Evolutionary conservation across 2,888 invertebrate genomes (phyloP).

Genomic region (Noctua janthina): DNA sequence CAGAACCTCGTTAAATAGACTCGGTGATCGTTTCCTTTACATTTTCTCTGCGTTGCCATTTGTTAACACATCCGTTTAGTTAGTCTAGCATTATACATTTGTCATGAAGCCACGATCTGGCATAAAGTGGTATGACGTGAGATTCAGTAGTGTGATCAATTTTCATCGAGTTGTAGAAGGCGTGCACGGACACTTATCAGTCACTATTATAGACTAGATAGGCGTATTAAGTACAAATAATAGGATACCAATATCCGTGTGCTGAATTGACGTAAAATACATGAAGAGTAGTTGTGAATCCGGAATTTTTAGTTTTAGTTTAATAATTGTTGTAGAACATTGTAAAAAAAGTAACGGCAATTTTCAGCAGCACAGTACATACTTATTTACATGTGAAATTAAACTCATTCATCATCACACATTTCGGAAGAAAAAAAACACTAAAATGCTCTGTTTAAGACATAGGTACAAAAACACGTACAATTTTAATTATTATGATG

Average conservation of each 20-base stretch:
- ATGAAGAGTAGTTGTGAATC: not conserved
- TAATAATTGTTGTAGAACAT: not conserved
- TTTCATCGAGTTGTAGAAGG: constrained; percentile 9
- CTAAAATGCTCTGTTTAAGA: not conserved
- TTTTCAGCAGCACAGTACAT: not conserved
- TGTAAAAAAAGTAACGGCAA: not conserved
- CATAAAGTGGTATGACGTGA: constrained; percentile 20
- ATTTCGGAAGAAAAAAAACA: not conserved
- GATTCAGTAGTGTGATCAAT: constrained; percentile 17
- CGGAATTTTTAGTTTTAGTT: too few species aligned
- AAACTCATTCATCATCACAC: not conserved
- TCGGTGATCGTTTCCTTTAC: constrained; percentile 37
- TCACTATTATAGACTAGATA: constrained; percentile 34
- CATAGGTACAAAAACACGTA: not conserved
- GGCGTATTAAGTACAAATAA: constrained; percentile 28
- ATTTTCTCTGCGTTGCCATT: not conserved
- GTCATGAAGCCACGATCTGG: constrained; percentile 11
- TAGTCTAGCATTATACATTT: not conserved
- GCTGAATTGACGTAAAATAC: constrained; percentile 28
- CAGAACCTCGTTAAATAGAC: constrained; percentile 19
- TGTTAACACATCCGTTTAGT: constrained; percentile 16
- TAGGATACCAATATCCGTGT: constrained; percentile 28
- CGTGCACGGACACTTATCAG: constrained; percentile 41
- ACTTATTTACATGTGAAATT: not conserved
- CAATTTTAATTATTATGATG: constrained; percentile 10